Evolutionary conservation across 1,140 invertebrate species (phyloP).

Genomic region (Catajapyx aquilonaris): DNA sequence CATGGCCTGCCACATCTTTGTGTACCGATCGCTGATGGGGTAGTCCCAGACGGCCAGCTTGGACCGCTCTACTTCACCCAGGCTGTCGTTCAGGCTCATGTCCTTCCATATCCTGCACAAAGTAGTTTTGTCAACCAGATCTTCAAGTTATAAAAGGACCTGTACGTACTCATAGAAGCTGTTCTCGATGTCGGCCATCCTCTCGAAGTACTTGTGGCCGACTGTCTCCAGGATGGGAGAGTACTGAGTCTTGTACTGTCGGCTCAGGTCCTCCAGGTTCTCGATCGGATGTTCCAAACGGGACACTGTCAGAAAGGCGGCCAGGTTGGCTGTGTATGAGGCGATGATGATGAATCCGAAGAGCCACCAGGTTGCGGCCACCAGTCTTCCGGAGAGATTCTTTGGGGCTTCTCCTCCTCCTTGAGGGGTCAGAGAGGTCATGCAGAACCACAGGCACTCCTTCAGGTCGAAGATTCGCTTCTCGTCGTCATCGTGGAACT

Average conservation of each 20-base stretch:
- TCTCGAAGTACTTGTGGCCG: slow-evolving; percentile 79
- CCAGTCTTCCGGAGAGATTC: slow-evolving; percentile 72
- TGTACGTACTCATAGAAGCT: slow-evolving; percentile 77
- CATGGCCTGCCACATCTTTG: slow-evolving; percentile 97
- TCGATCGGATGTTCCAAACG: slow-evolving; percentile 78
- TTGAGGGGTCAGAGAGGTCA: slow-evolving; percentile 92
- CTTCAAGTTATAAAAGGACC: background rate
- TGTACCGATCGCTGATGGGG: slow-evolving; percentile 93
- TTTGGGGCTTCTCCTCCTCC: slow-evolving; percentile 91
- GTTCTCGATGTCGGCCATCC: slow-evolving; percentile 89
- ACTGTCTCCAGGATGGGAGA: slow-evolving; percentile 65
- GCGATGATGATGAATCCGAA: slow-evolving; percentile 96
- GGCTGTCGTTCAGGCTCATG: slow-evolving; percentile 83
- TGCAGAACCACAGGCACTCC: slow-evolving; percentile 96
- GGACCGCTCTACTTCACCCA: slow-evolving; percentile 67
- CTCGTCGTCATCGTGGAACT: slow-evolving; percentile 82
- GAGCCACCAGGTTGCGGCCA: slow-evolving; percentile 94
- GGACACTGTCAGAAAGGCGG: slow-evolving; percentile 81
- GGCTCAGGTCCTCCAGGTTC: slow-evolving; percentile 74
- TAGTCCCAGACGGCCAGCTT: slow-evolving; percentile 97
- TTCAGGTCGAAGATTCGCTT: slow-evolving; percentile 88
- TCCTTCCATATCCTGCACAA: slow-evolving; percentile 80
- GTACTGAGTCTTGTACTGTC: slow-evolving; percentile 89
- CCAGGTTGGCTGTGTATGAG: no score
- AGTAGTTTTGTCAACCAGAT: background rate